These are phyloP conservation scores for Dolichoris vasculosae DNA, from an alignment of 1,140 invertebrate genomes.

Conservation along the genomic window DNA sequence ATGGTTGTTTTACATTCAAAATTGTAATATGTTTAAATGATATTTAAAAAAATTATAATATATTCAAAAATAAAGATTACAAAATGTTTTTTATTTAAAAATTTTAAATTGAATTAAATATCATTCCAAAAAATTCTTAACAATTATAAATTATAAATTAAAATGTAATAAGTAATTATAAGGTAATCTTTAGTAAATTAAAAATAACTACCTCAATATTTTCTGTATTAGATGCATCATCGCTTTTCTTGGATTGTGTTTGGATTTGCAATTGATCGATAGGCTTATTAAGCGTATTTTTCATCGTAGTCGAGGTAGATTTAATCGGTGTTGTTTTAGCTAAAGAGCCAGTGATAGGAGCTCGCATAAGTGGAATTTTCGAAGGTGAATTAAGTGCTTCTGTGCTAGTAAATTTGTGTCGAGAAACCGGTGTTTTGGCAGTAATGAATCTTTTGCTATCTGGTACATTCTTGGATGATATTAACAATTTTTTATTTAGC, in stretches of 20 bases:
- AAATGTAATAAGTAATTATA: background rate
- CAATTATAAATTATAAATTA: too few species aligned
- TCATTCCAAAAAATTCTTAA: too few species aligned
- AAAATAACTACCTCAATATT: background rate
- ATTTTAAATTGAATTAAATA: too few species aligned
- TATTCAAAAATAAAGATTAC: too few species aligned
- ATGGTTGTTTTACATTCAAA: too few species aligned
- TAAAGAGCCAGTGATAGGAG: background rate
- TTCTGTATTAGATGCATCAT: background rate
- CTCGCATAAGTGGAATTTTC: slow-evolving; percentile 63
- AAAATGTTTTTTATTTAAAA: too few species aligned
- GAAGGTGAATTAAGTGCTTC: slow-evolving; percentile 62
- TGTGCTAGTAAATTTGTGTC: slow-evolving; percentile 41
- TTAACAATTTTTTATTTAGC: slow-evolving; percentile 15
- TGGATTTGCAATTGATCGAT: too few species aligned
- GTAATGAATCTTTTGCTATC: slow-evolving; percentile 31
- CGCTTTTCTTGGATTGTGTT: background rate
- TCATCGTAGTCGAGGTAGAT: background rate
- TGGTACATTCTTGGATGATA: slow-evolving; percentile 18
- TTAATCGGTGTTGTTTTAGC: slow-evolving; percentile 32
- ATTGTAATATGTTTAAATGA: too few species aligned
- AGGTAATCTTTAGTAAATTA: background rate
- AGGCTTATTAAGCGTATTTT: background rate
- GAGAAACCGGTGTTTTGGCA: slow-evolving; percentile 47
- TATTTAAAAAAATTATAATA: too few species aligned